phyloP scores from a whole-genome alignment of 2,797 vertebrate species.

The Enteromius treurensis region DNA sequence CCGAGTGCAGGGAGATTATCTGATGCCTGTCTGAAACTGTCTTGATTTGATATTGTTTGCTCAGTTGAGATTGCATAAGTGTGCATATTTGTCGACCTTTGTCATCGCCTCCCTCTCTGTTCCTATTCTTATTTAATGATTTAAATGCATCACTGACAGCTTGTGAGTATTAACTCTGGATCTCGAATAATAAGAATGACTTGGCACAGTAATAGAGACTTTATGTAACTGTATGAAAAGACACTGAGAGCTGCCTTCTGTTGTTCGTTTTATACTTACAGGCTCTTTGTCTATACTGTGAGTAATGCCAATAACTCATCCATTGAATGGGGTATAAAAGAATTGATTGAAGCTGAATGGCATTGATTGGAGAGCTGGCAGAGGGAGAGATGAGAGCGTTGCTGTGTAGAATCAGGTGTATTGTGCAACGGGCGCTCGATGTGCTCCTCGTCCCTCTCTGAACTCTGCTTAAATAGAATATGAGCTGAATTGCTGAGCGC shows the following conservation, averaged over 20 bases:
- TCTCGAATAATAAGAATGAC: conserved; percentile 14
- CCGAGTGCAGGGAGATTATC: conserved; percentile 3
- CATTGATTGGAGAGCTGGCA: conserved; percentile 32
- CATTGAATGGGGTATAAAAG: conserved; percentile 16
- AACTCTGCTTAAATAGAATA: conserved; percentile 30
- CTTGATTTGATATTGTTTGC: conserved; percentile 49
- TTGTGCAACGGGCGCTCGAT: conserved; percentile 28
- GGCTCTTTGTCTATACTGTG: not conserved
- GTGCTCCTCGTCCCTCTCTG: conserved; percentile 22
- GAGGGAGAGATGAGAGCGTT: conserved; percentile 26
- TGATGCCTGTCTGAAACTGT: conserved; percentile 7
- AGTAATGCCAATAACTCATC: conserved; percentile 31
- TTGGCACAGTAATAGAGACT: conserved; percentile 24
- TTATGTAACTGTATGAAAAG: not conserved
- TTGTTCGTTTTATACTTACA: conserved; percentile 4
- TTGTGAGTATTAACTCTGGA: not conserved
- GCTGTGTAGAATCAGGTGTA: conserved; percentile 34
- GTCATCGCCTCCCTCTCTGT: conserved; percentile 20
- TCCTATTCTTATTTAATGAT: conserved; percentile 14
- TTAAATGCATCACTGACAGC: not conserved
- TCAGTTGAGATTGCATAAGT: conserved; percentile 28
- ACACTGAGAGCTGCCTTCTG: not conserved
- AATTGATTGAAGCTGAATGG: conserved; percentile 7
- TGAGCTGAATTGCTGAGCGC: conserved; percentile 36
- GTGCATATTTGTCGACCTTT: conserved; percentile 25